These are phyloP conservation scores for Drosophila eohydei DNA, from an alignment of 2,888 invertebrate genomes.

Conservation along the genomic window DNA sequence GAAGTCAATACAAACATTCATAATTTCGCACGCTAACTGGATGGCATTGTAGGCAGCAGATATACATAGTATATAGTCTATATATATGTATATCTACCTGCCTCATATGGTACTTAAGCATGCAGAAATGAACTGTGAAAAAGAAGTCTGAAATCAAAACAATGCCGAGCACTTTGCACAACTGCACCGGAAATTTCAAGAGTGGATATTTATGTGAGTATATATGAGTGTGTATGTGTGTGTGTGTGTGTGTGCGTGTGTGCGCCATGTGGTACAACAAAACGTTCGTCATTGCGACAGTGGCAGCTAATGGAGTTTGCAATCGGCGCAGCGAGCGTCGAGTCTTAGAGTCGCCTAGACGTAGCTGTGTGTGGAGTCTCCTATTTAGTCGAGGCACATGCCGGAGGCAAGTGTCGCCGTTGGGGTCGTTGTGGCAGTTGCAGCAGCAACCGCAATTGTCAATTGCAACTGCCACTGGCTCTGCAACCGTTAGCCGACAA, in stretches of 20 bases:
- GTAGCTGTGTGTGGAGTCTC: conserved; percentile 12
- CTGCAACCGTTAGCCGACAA: conserved; percentile 37
- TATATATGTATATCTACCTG: conserved; percentile 3
- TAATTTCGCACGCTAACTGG: conserved; percentile 49
- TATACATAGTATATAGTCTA: neutral
- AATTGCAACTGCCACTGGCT: neutral
- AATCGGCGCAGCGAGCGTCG: conserved; percentile 22
- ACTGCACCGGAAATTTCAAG: conserved; percentile 66
- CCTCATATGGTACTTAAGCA: conserved; percentile 20
- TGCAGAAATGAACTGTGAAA: conserved; percentile 54
- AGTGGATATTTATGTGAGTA: conserved; percentile 4
- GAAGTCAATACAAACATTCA: conserved; percentile 31
- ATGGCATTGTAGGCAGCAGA: conserved; percentile 5
- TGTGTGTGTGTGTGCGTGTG: conserved; percentile 4
- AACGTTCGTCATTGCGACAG: conserved; percentile 63
- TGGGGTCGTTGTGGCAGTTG: conserved; percentile 33
- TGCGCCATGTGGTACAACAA: conserved; percentile 47
- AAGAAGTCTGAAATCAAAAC: conserved; percentile 58
- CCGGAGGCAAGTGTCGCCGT: conserved; percentile 53
- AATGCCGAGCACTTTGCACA: conserved; percentile 66
- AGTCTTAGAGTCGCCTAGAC: conserved; percentile 4
- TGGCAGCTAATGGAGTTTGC: conserved; percentile 58
- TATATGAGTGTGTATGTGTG: neutral
- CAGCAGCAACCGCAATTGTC: conserved; percentile 5
- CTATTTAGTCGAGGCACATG: conserved; percentile 40